phyloP scores from a whole-genome alignment of 2,113 vertebrate genomes.

The Caretta caretta region DNA sequence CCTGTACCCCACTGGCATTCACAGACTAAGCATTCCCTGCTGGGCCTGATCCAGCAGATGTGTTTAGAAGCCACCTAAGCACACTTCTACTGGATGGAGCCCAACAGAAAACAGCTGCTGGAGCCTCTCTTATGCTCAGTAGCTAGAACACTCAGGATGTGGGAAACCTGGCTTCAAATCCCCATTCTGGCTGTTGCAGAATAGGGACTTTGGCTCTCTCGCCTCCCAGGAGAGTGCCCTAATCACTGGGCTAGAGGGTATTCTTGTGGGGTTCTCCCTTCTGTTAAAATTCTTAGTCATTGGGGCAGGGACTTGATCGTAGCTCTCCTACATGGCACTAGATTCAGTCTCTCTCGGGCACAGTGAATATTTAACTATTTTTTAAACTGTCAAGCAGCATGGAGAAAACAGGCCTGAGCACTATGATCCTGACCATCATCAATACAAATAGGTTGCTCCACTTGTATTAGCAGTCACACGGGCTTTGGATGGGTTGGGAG shows the following conservation, averaged over 20 bases:
- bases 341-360: background rate
- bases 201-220: background rate
- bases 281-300: background rate
- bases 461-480: background rate
- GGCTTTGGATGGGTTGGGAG: background rate
- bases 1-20: background rate
- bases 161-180: background rate
- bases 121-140: background rate
- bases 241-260: background rate
- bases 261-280: background rate
- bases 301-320: background rate
- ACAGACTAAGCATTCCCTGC: background rate
- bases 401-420: background rate
- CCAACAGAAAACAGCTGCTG: background rate
- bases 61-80: background rate
- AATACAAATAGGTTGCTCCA: background rate
- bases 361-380: background rate
- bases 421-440: background rate
- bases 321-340: background rate
- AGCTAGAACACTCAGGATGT: background rate
- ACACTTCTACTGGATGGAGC: background rate
- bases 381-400: background rate
- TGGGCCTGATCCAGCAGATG: background rate
- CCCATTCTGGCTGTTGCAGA: background rate
- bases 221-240: background rate